phyloP scores from a whole-genome alignment of 1,140 invertebrate genomes.

The Zaprionus davidi region DNA sequence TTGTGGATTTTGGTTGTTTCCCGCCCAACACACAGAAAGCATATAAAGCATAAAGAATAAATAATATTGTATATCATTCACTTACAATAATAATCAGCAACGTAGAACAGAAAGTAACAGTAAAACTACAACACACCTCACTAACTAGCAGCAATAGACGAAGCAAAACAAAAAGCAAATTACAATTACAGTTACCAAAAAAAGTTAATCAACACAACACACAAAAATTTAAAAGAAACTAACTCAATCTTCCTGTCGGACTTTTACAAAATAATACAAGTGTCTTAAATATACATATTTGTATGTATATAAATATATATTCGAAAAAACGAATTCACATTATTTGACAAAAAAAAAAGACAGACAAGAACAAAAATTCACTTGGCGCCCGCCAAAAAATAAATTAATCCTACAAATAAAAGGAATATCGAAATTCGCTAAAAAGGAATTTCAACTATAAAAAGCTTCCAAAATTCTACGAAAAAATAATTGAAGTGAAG shows the following conservation, averaged over 20 bases:
- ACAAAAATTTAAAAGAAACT: conserved; percentile 4
- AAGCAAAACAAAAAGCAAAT: conserved; percentile 19
- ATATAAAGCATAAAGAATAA: conserved; percentile 13
- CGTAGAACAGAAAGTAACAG: conserved; percentile 18
- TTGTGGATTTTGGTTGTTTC: conserved; percentile 77
- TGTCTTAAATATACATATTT: conserved; percentile 1
- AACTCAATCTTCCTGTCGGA: conserved; percentile 12
- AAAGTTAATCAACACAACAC: background rate
- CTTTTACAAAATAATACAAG: conserved; percentile 18
- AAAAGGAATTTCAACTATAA: conserved; percentile 1
- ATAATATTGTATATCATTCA: background rate
- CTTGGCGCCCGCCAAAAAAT: conserved; percentile 16
- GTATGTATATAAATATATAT: background rate
- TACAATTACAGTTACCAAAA: conserved; percentile 27
- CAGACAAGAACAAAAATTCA: conserved; percentile 6
- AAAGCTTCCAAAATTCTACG: background rate
- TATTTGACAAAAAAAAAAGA: background rate
- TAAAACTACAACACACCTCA: conserved; percentile 9
- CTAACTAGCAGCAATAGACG: conserved; percentile 26
- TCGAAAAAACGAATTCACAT: background rate
- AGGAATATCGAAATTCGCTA: background rate
- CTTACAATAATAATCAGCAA: conserved; percentile 27
- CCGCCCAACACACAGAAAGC: conserved; percentile 66
- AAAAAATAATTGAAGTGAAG: conserved; percentile 21
- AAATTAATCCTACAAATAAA: background rate